These are phyloP conservation scores for Allacma fusca DNA, from an alignment of 2,888 invertebrate genomes.

Conservation along the genomic window DNA sequence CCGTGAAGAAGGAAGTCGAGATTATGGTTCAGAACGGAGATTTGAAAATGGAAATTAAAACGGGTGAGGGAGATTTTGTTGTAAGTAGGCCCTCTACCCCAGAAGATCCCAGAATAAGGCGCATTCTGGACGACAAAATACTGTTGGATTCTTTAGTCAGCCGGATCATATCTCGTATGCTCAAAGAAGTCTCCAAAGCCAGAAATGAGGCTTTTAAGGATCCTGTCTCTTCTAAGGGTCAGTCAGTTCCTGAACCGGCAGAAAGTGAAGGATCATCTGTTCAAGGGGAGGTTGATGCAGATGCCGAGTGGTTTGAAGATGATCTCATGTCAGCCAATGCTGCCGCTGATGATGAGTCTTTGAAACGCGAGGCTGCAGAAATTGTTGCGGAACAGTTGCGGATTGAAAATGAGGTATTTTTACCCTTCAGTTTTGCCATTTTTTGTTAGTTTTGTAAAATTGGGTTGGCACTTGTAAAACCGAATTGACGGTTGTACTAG, in stretches of 20 bases:
- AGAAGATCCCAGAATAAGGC: background rate
- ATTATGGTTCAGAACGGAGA: background rate
- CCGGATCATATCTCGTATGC: constrained; percentile 32
- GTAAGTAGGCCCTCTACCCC: background rate
- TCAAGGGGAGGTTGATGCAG: constrained; percentile 34
- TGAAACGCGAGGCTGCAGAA: constrained; percentile 46
- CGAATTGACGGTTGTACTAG: too few relatives aligned
- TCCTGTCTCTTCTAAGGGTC: background rate
- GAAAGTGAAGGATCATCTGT: constrained; percentile 29
- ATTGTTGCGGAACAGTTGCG: constrained; percentile 45
- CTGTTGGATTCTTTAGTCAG: constrained; percentile 20
- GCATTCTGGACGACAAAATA: constrained; percentile 16
- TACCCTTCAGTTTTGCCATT: too few relatives aligned
- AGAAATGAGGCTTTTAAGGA: constrained; percentile 34
- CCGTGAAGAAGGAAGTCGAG: constrained; percentile 32
- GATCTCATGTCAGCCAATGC: constrained; percentile 34
- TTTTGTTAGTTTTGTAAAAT: too few relatives aligned
- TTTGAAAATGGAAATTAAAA: background rate
- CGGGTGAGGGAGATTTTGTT: constrained; percentile 27
- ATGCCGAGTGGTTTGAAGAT: constrained; percentile 51
- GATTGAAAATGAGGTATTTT: constrained; percentile 50
- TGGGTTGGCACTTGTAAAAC: too few relatives aligned
- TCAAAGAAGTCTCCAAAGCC: constrained; percentile 27
- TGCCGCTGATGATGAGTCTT: constrained; percentile 36
- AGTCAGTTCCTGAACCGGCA: background rate